These are phyloP conservation scores for Acanthococcus lagerstroemiae DNA, from an alignment of 2,888 invertebrate genomes.

Conservation along the genomic window DNA sequence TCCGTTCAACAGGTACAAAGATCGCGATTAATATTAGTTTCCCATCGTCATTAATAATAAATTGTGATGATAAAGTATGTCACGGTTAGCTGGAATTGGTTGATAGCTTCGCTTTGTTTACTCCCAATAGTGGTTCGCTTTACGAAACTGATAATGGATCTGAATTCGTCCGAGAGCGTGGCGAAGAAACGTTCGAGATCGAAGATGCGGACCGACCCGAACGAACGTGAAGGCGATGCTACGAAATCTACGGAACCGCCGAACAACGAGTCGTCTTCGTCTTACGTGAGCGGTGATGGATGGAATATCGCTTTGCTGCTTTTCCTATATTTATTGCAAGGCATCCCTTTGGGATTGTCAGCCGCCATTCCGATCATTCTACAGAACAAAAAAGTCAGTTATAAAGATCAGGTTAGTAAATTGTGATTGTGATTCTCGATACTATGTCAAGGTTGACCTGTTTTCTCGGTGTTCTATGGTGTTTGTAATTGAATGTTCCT, in stretches of 20 bases:
- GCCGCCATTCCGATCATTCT: conserved; percentile 92
- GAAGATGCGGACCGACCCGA: conserved; percentile 2
- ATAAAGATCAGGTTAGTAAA: conserved; percentile 69
- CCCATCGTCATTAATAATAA: too few relatives aligned
- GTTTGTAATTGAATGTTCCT: neutral
- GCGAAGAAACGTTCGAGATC: conserved; percentile 24
- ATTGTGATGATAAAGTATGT: too few relatives aligned
- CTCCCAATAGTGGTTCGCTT: too few relatives aligned
- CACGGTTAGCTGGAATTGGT: too few relatives aligned
- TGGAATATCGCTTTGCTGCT: conserved; percentile 75
- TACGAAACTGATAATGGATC: too few relatives aligned
- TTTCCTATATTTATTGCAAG: conserved; percentile 88
- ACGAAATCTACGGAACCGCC: neutral
- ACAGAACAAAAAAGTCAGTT: conserved; percentile 83
- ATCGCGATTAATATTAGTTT: too few relatives aligned
- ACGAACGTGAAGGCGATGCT: neutral
- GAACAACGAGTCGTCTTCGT: neutral
- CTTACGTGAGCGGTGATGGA: conserved; percentile 53
- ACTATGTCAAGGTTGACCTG: neutral
- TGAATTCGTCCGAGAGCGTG: conserved; percentile 7
- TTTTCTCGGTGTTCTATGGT: neutral
- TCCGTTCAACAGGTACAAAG: too few relatives aligned
- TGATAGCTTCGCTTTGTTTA: too few relatives aligned
- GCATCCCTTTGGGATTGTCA: conserved; percentile 87
- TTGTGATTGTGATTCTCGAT: neutral